Evolutionary conservation across 2,888 invertebrate species (phyloP).

Genomic region (Anoncus sp.): DNA sequence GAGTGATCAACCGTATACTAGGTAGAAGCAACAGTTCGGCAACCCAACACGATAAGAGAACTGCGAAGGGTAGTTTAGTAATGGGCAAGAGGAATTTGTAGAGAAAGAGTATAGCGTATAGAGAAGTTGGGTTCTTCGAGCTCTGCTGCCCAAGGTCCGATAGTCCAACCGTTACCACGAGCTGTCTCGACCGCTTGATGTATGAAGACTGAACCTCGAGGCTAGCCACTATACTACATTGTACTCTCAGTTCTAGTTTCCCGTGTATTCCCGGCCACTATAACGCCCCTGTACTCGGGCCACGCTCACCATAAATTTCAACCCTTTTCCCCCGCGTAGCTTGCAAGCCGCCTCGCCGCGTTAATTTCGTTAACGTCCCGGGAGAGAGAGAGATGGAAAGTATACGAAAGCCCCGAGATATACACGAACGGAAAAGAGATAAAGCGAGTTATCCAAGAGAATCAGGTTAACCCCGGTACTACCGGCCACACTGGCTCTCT

Average conservation of each 20-base stretch:
- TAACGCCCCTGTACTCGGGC: slow-evolving; percentile 30
- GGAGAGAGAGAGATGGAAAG: slow-evolving; percentile 25
- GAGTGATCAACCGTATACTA: slow-evolving; percentile 9
- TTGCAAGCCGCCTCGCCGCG: slow-evolving; percentile 54
- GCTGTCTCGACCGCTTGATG: slow-evolving; percentile 61
- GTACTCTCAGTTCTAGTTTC: slow-evolving; percentile 15
- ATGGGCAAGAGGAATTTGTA: slow-evolving; percentile 9
- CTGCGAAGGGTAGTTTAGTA: slow-evolving; percentile 3
- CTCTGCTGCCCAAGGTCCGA: slow-evolving; percentile 43
- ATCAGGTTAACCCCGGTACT: slow-evolving; percentile 54
- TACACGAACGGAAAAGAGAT: slow-evolving; percentile 30
- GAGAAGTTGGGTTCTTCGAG: too few relatives aligned
- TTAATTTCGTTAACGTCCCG: slow-evolving; percentile 67
- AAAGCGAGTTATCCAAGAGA: slow-evolving; percentile 48
- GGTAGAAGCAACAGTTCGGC: slow-evolving; percentile 15
- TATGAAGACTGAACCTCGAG: slow-evolving; percentile 64
- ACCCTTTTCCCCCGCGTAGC: slow-evolving; percentile 59
- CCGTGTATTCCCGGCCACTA: slow-evolving; percentile 10
- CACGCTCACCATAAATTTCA: slow-evolving; percentile 70
- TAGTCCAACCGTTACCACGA: too few relatives aligned
- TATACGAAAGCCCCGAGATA: slow-evolving; percentile 16
- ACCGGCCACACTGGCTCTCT: slow-evolving; percentile 43
- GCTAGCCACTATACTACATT: slow-evolving; percentile 51
- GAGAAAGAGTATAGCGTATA: too few relatives aligned
- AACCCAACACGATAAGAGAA: slow-evolving; percentile 16